Evolutionary conservation across 2,888 invertebrate genomes (phyloP).

Genomic region (Dysmachus trigonus): DNA sequence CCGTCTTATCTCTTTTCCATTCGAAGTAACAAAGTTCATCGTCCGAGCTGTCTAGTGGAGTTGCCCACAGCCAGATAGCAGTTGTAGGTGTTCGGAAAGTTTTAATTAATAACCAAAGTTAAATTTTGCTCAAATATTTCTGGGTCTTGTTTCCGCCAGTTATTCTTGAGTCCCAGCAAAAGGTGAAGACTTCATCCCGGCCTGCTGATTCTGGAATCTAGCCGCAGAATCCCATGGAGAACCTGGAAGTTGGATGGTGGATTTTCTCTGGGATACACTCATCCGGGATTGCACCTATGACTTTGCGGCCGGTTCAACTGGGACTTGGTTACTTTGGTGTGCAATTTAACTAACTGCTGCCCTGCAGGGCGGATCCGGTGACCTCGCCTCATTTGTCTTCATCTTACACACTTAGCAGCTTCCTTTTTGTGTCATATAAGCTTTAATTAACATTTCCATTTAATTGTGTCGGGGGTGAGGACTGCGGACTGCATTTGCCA

Average conservation of each 20-base stretch:
- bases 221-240: neutral
- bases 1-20: slow-evolving; percentile 14
- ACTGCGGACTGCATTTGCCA: neutral
- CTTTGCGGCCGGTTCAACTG: slow-evolving; percentile 15
- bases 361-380: neutral
- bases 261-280: neutral
- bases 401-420: slow-evolving; percentile 2
- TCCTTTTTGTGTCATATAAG: neutral
- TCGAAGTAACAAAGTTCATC: slow-evolving; percentile 14
- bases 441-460: neutral
- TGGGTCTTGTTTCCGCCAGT: neutral
- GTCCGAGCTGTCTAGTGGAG: slow-evolving; percentile 2
- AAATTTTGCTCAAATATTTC: slow-evolving; percentile 26
- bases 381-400: neutral
- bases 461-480: neutral
- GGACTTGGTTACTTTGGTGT: slow-evolving; percentile 1
- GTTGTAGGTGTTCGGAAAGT: slow-evolving; percentile 9
- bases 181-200: neutral
- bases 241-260: too few species aligned
- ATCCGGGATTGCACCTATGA: slow-evolving; percentile 9
- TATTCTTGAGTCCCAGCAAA: slow-evolving; percentile 11
- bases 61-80: neutral
- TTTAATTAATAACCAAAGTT: slow-evolving; percentile 33
- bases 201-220: neutral
- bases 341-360: neutral